These are phyloP conservation scores for Xiphophorus birchmanni DNA, from an alignment of 2,797 vertebrate genomes.

Conservation along the genomic window DNA sequence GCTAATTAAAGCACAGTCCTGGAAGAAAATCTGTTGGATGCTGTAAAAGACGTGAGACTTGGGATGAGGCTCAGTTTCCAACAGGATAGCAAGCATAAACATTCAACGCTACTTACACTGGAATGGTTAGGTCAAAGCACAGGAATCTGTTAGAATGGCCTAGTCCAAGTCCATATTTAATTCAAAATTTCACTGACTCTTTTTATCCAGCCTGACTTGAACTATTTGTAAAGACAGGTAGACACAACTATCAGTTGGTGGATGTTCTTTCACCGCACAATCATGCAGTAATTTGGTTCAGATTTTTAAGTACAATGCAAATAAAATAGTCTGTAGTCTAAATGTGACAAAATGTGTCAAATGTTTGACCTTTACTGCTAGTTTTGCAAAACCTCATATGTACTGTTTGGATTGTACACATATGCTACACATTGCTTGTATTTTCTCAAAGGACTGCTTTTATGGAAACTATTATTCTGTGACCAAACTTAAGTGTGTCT, in stretches of 20 bases:
- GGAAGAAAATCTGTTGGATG: no score
- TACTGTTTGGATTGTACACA: slow-evolving; percentile 26
- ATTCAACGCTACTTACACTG: not conserved
- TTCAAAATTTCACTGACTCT: not conserved
- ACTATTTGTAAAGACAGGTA: not conserved
- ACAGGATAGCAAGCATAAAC: not conserved
- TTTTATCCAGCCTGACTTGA: not conserved
- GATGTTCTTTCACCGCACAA: not conserved
- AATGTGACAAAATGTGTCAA: not conserved
- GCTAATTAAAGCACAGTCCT: no score
- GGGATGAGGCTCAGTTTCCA: not conserved
- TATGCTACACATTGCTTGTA: slow-evolving; percentile 46
- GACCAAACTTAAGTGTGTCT: slow-evolving; percentile 21
- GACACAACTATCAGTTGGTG: not conserved
- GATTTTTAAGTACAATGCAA: not conserved
- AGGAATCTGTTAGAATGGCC: not conserved
- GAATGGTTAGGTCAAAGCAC: not conserved
- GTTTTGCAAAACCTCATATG: not conserved
- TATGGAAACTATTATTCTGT: slow-evolving; percentile 44
- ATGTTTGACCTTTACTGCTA: not conserved
- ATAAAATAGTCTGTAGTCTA: not conserved
- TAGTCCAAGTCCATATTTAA: not conserved
- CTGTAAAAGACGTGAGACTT: no score
- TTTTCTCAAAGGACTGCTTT: slow-evolving; percentile 40
- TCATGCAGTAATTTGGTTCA: not conserved